phyloP scores from a whole-genome alignment of 2,113 vertebrate genomes.

The Sceloporus tristichus region DNA sequence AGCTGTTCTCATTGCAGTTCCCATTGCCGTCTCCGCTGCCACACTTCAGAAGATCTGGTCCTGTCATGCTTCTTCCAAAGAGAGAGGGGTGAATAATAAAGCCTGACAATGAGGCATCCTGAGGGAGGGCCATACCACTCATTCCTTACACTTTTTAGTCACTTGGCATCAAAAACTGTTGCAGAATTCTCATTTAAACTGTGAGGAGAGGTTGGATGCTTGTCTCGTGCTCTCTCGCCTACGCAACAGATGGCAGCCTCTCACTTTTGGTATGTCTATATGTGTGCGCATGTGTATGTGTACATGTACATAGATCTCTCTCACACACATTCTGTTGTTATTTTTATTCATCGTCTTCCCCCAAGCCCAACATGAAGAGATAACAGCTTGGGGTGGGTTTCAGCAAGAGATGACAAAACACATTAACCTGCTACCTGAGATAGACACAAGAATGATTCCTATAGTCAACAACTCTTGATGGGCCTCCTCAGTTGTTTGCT shows the following conservation, averaged over 20 bases:
- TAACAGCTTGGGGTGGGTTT: slow-evolving; percentile 3
- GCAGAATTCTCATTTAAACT: not conserved
- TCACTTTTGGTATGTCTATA: slow-evolving; percentile 19
- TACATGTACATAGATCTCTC: too few species aligned
- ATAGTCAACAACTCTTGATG: fast-evolving
- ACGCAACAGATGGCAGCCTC: slow-evolving; percentile 71
- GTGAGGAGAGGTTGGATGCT: not conserved
- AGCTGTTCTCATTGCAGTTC: too few species aligned
- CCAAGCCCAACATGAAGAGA: slow-evolving; percentile 28
- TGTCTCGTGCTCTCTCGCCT: slow-evolving; percentile 50
- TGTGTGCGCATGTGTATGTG: not conserved
- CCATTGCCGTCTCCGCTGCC: not conserved
- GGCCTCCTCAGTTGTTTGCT: not conserved
- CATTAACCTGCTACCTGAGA: not conserved
- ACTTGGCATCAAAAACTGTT: not conserved
- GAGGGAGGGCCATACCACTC: not conserved
- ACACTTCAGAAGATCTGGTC: not conserved
- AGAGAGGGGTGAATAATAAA: not conserved
- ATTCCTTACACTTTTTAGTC: not conserved
- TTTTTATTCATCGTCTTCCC: slow-evolving; percentile 47
- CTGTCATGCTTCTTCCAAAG: not conserved
- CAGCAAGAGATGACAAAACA: fast-evolving
- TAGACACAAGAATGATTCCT: not conserved
- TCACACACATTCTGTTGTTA: slow-evolving; percentile 53
- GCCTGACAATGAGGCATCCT: fast-evolving